Base-by-base conservation (phyloP, 2,888 invertebrate species). In the Torymus auratus region DNA sequence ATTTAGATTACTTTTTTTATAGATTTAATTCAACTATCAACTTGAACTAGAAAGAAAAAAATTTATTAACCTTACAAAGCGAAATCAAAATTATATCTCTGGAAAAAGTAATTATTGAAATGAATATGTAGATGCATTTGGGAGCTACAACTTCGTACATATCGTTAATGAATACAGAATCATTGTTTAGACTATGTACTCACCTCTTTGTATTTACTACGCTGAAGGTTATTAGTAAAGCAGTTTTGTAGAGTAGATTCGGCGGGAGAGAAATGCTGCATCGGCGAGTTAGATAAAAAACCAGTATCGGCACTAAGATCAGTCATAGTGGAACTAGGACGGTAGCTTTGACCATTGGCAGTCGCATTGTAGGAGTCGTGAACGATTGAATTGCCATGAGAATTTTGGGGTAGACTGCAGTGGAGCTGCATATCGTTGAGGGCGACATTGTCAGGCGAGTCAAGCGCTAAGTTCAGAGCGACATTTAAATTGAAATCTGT, bases 261-360 rank as follows among this genome's bases (percentile, higher is more conserved):
- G n/a, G 86, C 86, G 0, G 90, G 87, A 20, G 90, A 90, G 67
- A 88, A 90, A 78, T 89, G 89, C 76, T 90, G 91, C 17, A 88
- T 82, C 5, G 89, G 86, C 2, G 91, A 90, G 69, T 89, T 90
- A 4, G 88, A 87, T 23, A 88, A 81, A 77, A 90, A 90, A 53
- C 88, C 87, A n/a, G 89, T 88, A 82, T 91, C 90, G 2, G 83
- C 85, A 80, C 85, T 88, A 13, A 89, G 85, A 78, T 91, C 89
- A 80, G 89, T 90, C 88, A 90, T 88, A 69, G 89, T 86, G 11
- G 90, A 88, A 17, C 86, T 86, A 52, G 89, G 88, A 70, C 88
- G 84, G 76, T 89, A 90, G 68, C 80, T 86, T 73, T 86, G 86
- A 68, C 70, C 71, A 69, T 83, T 85, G 75, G 83, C 81, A 56